Evolutionary conservation across 2,888 invertebrate species (phyloP).

Genomic region (Drosophila yooni): DNA sequence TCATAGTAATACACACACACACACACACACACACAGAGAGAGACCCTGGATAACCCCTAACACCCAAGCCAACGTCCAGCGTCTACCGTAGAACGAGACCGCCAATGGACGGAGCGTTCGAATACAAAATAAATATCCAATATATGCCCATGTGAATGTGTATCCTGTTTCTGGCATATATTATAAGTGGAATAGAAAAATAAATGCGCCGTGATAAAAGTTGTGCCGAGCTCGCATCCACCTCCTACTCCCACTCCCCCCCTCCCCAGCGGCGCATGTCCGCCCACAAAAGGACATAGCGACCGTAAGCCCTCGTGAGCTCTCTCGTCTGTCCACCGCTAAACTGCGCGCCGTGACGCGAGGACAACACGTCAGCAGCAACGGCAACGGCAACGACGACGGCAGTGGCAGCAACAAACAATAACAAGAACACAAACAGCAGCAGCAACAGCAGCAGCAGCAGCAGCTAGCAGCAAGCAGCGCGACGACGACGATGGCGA

Average conservation of each 20-base stretch:
- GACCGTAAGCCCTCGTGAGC: constrained; percentile 51
- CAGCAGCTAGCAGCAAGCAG: constrained; percentile 31
- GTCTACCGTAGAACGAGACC: constrained; percentile 54
- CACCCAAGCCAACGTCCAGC: constrained; percentile 50
- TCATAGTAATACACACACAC: constrained; percentile 20
- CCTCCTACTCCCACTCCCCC: constrained; percentile 21
- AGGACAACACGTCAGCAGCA: constrained; percentile 79
- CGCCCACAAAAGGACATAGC: constrained; percentile 33
- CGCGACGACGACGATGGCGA: constrained; percentile 37
- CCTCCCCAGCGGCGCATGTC: constrained; percentile 35
- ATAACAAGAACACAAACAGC: constrained; percentile 52
- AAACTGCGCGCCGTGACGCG: constrained; percentile 70
- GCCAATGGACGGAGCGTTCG: constrained; percentile 67
- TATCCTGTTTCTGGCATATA: constrained; percentile 84
- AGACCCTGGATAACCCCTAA: constrained; percentile 53
- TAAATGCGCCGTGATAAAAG: constrained; percentile 82
- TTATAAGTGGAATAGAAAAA: constrained; percentile 83
- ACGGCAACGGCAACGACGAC: constrained; percentile 58
- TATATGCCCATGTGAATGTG: constrained; percentile 76
- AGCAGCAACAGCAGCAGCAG: constrained; percentile 35
- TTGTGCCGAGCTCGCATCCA: constrained; percentile 54
- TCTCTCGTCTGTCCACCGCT: constrained; percentile 62
- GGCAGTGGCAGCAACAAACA: constrained; percentile 67
- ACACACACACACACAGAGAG: constrained; percentile 17
- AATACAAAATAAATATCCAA: constrained; percentile 82